These are phyloP conservation scores for Hafferia zeledoni DNA, from an alignment of 2,797 vertebrate species.

Conservation along the genomic window DNA sequence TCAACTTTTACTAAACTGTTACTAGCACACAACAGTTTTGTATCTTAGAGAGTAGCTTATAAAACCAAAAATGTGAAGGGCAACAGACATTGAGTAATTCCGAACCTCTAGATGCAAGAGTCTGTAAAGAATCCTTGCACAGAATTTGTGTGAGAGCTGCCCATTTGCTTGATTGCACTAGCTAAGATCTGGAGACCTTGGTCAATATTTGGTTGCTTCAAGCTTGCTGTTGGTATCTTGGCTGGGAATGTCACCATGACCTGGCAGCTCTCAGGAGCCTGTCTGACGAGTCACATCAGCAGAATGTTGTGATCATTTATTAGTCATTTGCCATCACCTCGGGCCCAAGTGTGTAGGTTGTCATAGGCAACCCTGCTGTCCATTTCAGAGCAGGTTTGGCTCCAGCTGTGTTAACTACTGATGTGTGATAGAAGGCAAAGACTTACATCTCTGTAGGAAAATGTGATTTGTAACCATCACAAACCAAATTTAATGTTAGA, in stretches of 20 bases:
- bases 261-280: neutral
- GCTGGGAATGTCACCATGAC: neutral
- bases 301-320: neutral
- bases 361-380: neutral
- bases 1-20: neutral
- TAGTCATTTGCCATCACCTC: neutral
- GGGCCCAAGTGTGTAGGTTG: accelerated
- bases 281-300: neutral
- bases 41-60: neutral
- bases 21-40: neutral
- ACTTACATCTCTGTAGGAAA: neutral
- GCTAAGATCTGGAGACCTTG: neutral
- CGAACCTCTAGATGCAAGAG: too few species aligned
- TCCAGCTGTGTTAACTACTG: neutral
- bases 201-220: neutral
- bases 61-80: neutral
- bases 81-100: neutral
- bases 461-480: neutral
- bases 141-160: neutral
- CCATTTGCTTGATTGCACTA: neutral
- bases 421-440: neutral
- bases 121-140: neutral
- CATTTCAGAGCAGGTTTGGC: neutral
- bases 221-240: neutral
- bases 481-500: neutral